Percentiles rank a stretch among this genome's conserved stretches.
These are phyloP conservation scores for Drosophila mulleri DNA, from an alignment of 2,888 invertebrate species.

Conservation along the genomic window DNA sequence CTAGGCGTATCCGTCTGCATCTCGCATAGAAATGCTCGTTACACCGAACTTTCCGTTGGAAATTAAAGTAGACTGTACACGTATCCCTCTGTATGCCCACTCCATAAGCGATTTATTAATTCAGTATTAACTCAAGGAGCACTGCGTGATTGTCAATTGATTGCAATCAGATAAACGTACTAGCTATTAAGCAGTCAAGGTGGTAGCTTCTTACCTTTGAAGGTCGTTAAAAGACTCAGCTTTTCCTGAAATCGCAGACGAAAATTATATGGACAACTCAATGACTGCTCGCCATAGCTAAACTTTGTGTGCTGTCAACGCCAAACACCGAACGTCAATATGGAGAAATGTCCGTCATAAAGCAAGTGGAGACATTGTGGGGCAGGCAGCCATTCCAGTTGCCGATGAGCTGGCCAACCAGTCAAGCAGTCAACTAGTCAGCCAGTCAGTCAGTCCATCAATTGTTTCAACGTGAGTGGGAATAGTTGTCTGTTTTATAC, in stretches of 20 bases:
- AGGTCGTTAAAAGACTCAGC: slow-evolving; percentile 9
- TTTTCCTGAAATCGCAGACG: slow-evolving; percentile 5
- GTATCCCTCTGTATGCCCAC: background rate
- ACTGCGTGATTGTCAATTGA: slow-evolving; percentile 47
- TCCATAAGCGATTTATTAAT: background rate
- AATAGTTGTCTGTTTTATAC: slow-evolving; percentile 43
- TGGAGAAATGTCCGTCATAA: slow-evolving; percentile 54
- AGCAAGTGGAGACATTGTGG: slow-evolving; percentile 44
- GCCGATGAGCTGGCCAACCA: slow-evolving; percentile 28
- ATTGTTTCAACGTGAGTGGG: slow-evolving; percentile 64
- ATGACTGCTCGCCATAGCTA: slow-evolving; percentile 23
- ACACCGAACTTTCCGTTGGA: background rate
- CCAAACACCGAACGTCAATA: slow-evolving; percentile 61
- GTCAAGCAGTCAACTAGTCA: slow-evolving; percentile 21
- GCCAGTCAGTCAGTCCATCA: slow-evolving; percentile 36
- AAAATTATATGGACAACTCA: slow-evolving; percentile 30
- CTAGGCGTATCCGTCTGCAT: background rate
- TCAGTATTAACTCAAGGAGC: slow-evolving; percentile 8
- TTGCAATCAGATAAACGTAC: slow-evolving; percentile 16
- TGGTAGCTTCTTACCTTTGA: background rate
- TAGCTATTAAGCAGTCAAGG: slow-evolving; percentile 13
- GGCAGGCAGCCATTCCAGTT: slow-evolving; percentile 42
- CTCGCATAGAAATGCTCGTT: background rate
- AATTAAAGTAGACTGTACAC: background rate
- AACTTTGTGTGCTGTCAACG: slow-evolving; percentile 52